Percentiles rank a stretch among this genome's conserved stretches.
Evolutionary conservation across 2,113 vertebrate species (phyloP).

Genomic region (Sinocyclocheilus rhinocerous): DNA sequence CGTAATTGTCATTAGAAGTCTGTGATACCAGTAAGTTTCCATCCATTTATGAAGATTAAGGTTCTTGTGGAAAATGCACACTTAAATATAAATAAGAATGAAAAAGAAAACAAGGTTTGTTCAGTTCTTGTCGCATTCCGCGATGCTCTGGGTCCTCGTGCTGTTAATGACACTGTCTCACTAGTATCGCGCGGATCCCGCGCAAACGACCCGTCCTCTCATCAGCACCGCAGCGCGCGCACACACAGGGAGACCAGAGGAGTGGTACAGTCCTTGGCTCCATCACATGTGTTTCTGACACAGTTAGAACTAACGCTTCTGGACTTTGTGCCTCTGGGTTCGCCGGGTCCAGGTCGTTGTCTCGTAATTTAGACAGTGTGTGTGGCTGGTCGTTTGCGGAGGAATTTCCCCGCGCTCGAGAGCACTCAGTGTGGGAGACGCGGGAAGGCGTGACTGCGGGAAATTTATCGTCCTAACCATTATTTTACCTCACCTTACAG

Average conservation of each 20-base stretch:
- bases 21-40: not conserved
- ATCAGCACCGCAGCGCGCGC: constrained; percentile 38
- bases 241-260: constrained; percentile 28
- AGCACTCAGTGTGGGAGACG: not conserved
- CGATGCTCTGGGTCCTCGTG: not conserved
- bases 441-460: constrained; percentile 45
- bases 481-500: constrained; percentile 16
- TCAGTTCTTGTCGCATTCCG: not conserved
- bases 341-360: not conserved
- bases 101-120: not conserved
- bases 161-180: constrained; percentile 14
- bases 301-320: not conserved
- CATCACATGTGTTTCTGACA: constrained; percentile 18
- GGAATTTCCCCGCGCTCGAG: constrained; percentile 12
- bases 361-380: constrained; percentile 1
- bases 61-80: not conserved
- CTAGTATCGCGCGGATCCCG: constrained; percentile 17
- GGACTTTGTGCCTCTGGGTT: not conserved
- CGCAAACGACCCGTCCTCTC: constrained; percentile 17
- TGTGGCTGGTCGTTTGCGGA: constrained; percentile 4
- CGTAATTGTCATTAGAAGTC: not conserved
- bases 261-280: constrained; percentile 40
- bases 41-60: not conserved
- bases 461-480: constrained; percentile 26
- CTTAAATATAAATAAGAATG: not conserved